Evolutionary conservation across 2,797 vertebrate genomes (phyloP).

Genomic region (Sebastes matsubarae): DNA sequence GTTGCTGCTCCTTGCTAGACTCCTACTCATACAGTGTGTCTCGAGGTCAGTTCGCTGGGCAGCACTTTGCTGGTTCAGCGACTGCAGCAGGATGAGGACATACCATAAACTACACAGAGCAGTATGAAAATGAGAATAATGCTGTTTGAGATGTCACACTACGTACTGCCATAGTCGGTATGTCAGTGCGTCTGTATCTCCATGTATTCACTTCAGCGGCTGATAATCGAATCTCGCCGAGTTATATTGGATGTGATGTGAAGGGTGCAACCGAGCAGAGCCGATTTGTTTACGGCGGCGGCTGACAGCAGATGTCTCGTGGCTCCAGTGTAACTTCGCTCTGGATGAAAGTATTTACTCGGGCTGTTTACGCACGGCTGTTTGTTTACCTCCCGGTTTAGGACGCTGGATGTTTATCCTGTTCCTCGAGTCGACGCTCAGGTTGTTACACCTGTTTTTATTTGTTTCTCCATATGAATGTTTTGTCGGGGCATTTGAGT

Average conservation of each 20-base stretch:
- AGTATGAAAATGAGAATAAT: not conserved
- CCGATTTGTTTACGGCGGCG: not conserved
- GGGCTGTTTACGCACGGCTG: slow-evolving; percentile 5
- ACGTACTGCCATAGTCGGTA: not conserved
- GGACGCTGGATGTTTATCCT: slow-evolving; percentile 18
- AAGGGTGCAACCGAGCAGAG: not conserved
- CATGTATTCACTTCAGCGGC: not conserved
- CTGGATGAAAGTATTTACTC: slow-evolving; percentile 22
- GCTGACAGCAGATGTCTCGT: slow-evolving; percentile 28
- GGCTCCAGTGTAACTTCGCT: not conserved
- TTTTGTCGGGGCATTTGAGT: not conserved
- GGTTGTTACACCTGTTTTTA: slow-evolving; percentile 27
- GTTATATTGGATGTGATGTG: slow-evolving; percentile 4
- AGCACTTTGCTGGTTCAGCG: not conserved
- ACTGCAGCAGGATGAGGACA: not conserved
- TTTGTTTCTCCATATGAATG: not conserved
- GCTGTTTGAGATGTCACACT: not conserved
- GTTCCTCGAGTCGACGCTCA: not conserved
- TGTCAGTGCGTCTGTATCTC: not conserved
- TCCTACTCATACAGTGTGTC: not conserved
- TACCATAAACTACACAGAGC: not conserved
- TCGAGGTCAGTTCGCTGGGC: not conserved
- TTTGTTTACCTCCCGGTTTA: slow-evolving; percentile 25
- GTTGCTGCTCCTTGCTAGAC: not conserved
- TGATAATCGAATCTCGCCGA: not conserved